Evolutionary conservation across 2,888 invertebrate species (phyloP), one percentile per base, ranked within the genome.

Genomic region (Drosophila crucigera): DNA sequence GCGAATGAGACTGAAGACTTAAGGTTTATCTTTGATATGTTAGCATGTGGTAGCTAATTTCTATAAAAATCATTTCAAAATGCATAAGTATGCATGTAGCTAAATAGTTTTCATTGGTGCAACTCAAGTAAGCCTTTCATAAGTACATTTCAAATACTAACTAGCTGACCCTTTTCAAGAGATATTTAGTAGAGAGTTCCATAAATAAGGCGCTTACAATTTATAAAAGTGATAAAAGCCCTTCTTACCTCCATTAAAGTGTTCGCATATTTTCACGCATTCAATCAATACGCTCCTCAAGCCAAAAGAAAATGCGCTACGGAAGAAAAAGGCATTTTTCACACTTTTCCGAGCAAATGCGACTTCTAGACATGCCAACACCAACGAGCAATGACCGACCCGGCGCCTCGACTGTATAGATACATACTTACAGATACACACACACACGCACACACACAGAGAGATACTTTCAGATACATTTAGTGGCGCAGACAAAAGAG

Each of bases 311-410:
- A 76, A 70, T 65, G 61, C 52, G 37, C 37, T 10, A 6, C 59
- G 37, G 35, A 70, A 66, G 25, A 56, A 50, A 78, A 69, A 39
- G 35, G 55, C 61, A 68, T 76, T 69, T 84, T 84, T 84, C 76
- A 87, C 83, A 84, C 84, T 82, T 82, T 86, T 78, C 75, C 78
- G 59, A 47, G 35, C 61, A 61, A 53, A 41, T 19, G 55, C 47
- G 63, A 79, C 75, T 76, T 76, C 78, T 78, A 77, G 74, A 72
- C 76, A 39, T 53, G 59, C 58, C 25, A 28, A n/a, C 54, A 68
- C 49, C 78, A 68, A 49, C 72, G 72, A 68, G 73, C 78, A 81
- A 65, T 81, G 78, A 73, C 67, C 78, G 39, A 59, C n/a, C 39
- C 60, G 76, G 61, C 74, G 64, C 64, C 47, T 59, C 54, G n/a